These are phyloP conservation scores for Scolopax rusticola DNA, from an alignment of 2,797 vertebrate species.

Conservation along the genomic window DNA sequence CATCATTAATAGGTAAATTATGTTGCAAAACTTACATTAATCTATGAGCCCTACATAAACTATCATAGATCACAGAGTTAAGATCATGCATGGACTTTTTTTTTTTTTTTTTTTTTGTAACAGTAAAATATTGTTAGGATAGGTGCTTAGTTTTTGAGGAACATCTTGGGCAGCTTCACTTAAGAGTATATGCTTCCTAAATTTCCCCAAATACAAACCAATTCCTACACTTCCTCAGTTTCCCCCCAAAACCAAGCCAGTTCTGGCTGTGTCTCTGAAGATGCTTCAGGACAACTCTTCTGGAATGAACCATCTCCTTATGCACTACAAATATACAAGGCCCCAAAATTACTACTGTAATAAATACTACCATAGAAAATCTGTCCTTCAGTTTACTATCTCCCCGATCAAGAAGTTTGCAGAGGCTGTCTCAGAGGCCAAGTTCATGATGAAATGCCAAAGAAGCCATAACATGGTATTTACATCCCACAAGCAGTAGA, in stretches of 20 bases:
- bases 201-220: not conserved
- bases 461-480: not conserved
- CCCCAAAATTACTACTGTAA: not conserved
- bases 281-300: not conserved
- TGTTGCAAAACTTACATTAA: not conserved
- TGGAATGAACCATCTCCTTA: not conserved
- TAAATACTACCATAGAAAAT: no score
- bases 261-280: not conserved
- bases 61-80: not conserved
- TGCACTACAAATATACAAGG: not conserved
- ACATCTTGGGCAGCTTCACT: not conserved
- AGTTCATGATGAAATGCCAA: not conserved
- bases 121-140: not conserved
- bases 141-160: not conserved
- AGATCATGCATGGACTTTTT: not conserved
- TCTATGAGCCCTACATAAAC: not conserved
- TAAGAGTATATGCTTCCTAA: not conserved
- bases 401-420: fast-evolving
- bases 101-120: not conserved
- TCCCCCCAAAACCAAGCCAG: fast-evolving
- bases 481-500: not conserved
- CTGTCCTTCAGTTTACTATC: not conserved
- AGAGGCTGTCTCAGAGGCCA: not conserved
- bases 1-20: not conserved
- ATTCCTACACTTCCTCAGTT: not conserved